phyloP scores from a whole-genome alignment of 1,140 invertebrate genomes.

The Drosophila micromelanica region DNA sequence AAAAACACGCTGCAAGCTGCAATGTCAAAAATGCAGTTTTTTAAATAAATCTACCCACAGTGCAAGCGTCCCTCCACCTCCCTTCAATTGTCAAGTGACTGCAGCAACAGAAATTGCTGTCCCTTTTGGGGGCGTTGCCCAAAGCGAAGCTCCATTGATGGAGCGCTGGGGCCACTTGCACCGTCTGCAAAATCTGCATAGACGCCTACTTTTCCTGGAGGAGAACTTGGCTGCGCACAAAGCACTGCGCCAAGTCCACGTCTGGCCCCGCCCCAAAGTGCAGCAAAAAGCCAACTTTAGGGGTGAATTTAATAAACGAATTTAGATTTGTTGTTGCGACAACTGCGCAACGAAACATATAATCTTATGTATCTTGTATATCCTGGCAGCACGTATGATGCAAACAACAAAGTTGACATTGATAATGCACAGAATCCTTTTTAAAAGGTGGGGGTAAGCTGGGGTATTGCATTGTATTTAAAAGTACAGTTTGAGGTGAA shows the following conservation, averaged over 20 bases:
- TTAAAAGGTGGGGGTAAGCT: not conserved
- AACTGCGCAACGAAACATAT: slow-evolving; percentile 5
- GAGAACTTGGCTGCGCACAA: slow-evolving; percentile 70
- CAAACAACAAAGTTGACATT: slow-evolving; percentile 74
- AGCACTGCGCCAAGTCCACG: slow-evolving; percentile 45
- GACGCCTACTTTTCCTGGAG: slow-evolving; percentile 54
- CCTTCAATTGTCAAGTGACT: not conserved
- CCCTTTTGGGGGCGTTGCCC: slow-evolving; percentile 68
- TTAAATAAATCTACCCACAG: slow-evolving; percentile 46
- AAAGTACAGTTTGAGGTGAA: not conserved
- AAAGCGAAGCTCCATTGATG: slow-evolving; percentile 20
- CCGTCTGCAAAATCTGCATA: slow-evolving; percentile 80
- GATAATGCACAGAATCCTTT: slow-evolving; percentile 36
- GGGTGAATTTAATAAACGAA: slow-evolving; percentile 72
- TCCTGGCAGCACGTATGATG: slow-evolving; percentile 28
- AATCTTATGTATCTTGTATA: slow-evolving; percentile 23
- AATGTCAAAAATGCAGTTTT: slow-evolving; percentile 67
- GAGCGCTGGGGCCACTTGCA: slow-evolving; percentile 55
- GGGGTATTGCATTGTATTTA: not conserved
- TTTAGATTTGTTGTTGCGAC: slow-evolving; percentile 22
- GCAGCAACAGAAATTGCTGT: slow-evolving; percentile 40
- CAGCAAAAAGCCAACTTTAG: slow-evolving; percentile 51
- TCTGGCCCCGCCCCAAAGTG: slow-evolving; percentile 60
- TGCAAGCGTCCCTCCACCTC: slow-evolving; percentile 29
- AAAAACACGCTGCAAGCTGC: slow-evolving; percentile 38